Evolutionary conservation across 2,113 vertebrate species (phyloP), one percentile per base, ranked within the genome.

Genomic region (Oryzias javanicus): DNA sequence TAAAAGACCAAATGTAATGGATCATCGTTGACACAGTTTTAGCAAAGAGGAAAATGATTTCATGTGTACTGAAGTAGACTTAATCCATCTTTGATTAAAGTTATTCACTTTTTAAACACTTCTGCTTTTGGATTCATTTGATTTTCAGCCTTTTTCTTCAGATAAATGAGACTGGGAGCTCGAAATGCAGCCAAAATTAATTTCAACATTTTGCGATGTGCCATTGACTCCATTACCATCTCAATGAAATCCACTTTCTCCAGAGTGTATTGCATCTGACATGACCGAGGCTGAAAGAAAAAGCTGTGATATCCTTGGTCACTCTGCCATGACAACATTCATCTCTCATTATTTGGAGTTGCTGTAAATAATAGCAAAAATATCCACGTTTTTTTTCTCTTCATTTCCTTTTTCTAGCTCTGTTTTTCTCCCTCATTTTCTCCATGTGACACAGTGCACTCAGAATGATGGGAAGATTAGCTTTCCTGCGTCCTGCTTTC

Each of bases 391-490:
- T 66, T 35, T 22, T 79, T 57, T 70, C 69, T 84, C 76, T 85
- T 82, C 57, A 86, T 87, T 82, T 86, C 84, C 78, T 76, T 69
- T 73, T 46, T 53, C 59, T 69, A 55, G 73, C 55, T 77, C 60
- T 54, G 41, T 57, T 61, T 71, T 66, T 56, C 49, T 69, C 53
- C 8, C 67, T 78, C 20, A 25, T 68, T 69, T 69, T 70, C 60
- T 82, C 56, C 47, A 67, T 84, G 66, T 71, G 75, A 82, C 72
- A 61, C 75, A 61, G 53, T 54, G 57, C 55, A 1, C 67, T 59
- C 76, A 82, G 76, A 70, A 84, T 74, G 67, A 86, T 70, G 47
- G 68, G 27, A 41, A 79, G 77, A 87, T 85, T 76, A 81, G 75
- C 74, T 78, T 82, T 73, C 74, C 49, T 69, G 73, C 64, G 80